These are phyloP conservation scores for Apistogramma diplotaenia DNA, from an alignment of 2,113 vertebrate genomes.

Conservation along the genomic window DNA sequence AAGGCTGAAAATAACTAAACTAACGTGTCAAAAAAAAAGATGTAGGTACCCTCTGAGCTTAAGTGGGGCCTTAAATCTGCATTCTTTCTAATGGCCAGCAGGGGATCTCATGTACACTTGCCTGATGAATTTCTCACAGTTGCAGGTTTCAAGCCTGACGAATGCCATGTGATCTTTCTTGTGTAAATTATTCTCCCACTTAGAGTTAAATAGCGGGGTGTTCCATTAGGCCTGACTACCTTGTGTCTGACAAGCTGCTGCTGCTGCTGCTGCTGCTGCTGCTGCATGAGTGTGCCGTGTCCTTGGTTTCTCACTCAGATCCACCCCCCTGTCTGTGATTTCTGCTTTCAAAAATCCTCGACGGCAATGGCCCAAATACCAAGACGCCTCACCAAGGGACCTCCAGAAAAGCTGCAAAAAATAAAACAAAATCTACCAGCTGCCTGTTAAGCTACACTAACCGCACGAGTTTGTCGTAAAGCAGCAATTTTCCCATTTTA, in stretches of 20 bases:
- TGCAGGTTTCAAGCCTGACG: neutral
- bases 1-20: neutral
- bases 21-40: neutral
- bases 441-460: neutral
- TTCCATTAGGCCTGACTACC: neutral
- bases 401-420: neutral
- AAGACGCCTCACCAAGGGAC: neutral
- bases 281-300: neutral
- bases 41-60: neutral
- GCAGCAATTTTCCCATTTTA: neutral
- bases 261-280: too few relatives aligned
- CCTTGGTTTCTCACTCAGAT: neutral
- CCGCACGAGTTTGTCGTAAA: neutral
- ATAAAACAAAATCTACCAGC: neutral
- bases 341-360: neutral
- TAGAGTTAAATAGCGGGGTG: neutral
- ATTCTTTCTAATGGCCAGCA: neutral
- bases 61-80: neutral
- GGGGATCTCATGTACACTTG: neutral
- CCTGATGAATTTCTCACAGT: neutral
- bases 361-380: too few relatives aligned
- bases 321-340: neutral
- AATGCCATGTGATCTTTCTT: neutral
- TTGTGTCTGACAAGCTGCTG: neutral
- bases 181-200: neutral